phyloP scores from a whole-genome alignment of 2,888 invertebrate species.

The Crepidodera aurea region DNA sequence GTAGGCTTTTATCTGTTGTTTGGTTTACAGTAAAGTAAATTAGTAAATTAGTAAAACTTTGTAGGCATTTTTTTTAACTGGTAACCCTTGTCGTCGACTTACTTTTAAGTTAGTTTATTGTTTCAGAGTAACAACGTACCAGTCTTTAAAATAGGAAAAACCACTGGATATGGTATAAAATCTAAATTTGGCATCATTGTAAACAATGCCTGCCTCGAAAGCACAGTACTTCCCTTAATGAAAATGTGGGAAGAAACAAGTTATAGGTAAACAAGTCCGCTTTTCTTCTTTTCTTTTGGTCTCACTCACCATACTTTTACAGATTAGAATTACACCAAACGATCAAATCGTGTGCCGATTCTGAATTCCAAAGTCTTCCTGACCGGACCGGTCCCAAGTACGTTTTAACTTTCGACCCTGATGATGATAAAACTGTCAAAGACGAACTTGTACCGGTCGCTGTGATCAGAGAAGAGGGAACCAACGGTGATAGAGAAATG shows the following conservation, averaged over 20 bases:
- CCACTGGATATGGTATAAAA: slow-evolving; percentile 72
- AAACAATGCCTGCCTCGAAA: slow-evolving; percentile 70
- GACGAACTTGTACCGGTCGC: slow-evolving; percentile 74
- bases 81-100: no score
- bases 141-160: slow-evolving; percentile 73
- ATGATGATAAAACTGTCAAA: slow-evolving; percentile 62
- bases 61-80: no score
- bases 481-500: slow-evolving; percentile 98
- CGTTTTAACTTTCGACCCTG: slow-evolving; percentile 74
- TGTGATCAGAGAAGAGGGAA: slow-evolving; percentile 95
- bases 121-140: slow-evolving; percentile 65
- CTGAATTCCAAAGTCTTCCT: slow-evolving; percentile 78
- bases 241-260: slow-evolving; percentile 96
- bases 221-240: slow-evolving; percentile 73
- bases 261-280: slow-evolving; percentile 64
- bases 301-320: neutral
- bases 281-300: neutral
- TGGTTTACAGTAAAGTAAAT: no score
- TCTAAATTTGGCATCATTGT: slow-evolving; percentile 69
- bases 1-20: slow-evolving; percentile 45
- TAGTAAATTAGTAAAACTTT: no score
- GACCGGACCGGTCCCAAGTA: slow-evolving; percentile 76
- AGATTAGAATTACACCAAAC: slow-evolving; percentile 84
- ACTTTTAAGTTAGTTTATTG: no score
- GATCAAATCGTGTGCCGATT: slow-evolving; percentile 77